Percentiles rank a stretch among this genome's conserved stretches.
Evolutionary conservation across 2,113 vertebrate species (phyloP).

Genomic region (Mirounga angustirostris): DNA sequence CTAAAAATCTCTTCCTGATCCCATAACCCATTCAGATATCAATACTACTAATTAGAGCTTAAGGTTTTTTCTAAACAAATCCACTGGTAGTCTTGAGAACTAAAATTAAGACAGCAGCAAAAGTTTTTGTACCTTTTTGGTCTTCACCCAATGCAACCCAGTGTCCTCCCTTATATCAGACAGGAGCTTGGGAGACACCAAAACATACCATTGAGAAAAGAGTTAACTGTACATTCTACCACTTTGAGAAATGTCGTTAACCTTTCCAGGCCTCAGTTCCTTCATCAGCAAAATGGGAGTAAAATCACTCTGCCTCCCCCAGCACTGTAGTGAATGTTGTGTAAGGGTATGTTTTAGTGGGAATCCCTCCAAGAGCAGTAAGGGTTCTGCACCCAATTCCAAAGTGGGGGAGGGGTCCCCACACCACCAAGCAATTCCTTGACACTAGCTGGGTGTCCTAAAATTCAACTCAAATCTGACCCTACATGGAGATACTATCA

Average conservation of each 20-base stretch:
- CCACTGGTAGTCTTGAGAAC: neutral
- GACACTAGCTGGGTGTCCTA: neutral
- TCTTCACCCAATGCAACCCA: neutral
- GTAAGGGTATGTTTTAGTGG: neutral
- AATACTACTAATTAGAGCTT: neutral
- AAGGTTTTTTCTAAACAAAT: neutral
- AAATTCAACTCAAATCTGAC: neutral
- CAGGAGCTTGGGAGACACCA: neutral
- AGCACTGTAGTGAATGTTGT: neutral
- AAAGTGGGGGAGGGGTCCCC: neutral
- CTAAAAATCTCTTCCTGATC: neutral
- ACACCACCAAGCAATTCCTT: neutral
- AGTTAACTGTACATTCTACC: neutral
- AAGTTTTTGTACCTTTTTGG: neutral
- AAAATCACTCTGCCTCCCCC: neutral
- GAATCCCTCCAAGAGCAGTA: neutral
- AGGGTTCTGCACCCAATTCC: neutral
- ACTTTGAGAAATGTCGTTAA: neutral
- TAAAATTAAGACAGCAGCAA: neutral
- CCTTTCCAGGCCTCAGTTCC: neutral
- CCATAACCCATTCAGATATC: neutral
- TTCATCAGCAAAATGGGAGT: neutral
- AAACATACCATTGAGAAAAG: neutral
- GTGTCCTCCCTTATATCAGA: neutral
- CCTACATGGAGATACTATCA: neutral